Base-by-base conservation (phyloP, 53 echinoderm and acorn worm species). In the Apostichopus leukothele region DNA sequence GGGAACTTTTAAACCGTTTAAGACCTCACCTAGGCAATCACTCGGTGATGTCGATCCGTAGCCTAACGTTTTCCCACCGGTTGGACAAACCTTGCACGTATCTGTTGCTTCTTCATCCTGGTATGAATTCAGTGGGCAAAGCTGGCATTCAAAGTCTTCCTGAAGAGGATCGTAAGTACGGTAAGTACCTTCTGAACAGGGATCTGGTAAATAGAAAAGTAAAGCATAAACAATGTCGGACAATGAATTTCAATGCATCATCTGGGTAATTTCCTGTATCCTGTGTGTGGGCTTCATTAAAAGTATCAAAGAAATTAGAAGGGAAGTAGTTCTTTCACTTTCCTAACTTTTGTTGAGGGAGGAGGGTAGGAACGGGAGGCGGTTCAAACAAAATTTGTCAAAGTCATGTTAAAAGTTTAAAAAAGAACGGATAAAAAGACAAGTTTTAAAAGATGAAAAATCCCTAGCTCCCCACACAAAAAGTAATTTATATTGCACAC, bases 141-240 rank as follows among this genome's bases (percentile, higher is more conserved):
- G 85, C 19, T 85, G 22, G 60, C 85, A 85, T 50, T 85, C 85
- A 25, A 66, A 63, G 85, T 85, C 85, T 66, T 66, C 23, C 55
- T 50, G 50, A 1, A 21, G 11, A 20, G 66, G 9, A 66, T 85
- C 27, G 0, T 68, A 68, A 9, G 19, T 27, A 14, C 68, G 68
- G 66, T 66, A 60, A 9, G 85, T 66, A 16, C 85, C 85, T 5
- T 19, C 67, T 12, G 50, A 50, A 68, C 85, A 85, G 68, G 85
- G 25, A 85, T 39, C 85, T 85, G 11, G 25, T 59, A 66, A 4
- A n/a, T 18, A 11, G 8, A 25, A 21, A 20, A 76, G 20, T 9
- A 76, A 5, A 76, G 10, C 13, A 77, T 39, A 51, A 12, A 12
- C 50, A 23, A 77, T 23, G 78, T 25, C 7, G 26, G 50, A 26